Percentiles rank a stretch among this genome's conserved stretches.
Evolutionary conservation across 2,113 vertebrate genomes (phyloP).

Genomic region (Blennius ocellaris): DNA sequence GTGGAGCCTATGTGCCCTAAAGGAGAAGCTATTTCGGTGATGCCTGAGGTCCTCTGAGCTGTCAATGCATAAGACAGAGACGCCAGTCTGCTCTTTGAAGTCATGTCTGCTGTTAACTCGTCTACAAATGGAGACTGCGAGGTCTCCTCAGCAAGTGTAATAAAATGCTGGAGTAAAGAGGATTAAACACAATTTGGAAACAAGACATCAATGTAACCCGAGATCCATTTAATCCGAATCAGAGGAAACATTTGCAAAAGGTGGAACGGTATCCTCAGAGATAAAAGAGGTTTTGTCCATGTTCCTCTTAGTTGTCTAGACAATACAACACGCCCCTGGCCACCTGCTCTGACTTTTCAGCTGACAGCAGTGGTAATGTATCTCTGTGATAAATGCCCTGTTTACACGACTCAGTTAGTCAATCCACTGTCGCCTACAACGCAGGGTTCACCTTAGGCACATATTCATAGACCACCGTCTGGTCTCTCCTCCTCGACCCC

Average conservation of each 20-base stretch:
- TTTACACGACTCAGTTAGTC: conserved; percentile 66
- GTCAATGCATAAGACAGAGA: conserved; percentile 64
- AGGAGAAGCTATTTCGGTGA: conserved; percentile 73
- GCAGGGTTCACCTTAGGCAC: conserved; percentile 40
- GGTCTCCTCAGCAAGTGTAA: conserved; percentile 3
- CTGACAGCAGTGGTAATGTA: conserved; percentile 63
- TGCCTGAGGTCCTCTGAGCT: conserved; percentile 40
- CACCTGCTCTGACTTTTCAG: conserved; percentile 77
- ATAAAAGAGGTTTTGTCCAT: conserved; percentile 62
- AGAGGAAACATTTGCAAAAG: conserved; percentile 65
- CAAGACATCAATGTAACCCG: conserved; percentile 5
- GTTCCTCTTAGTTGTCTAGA: conserved; percentile 66
- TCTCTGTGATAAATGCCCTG: conserved; percentile 64
- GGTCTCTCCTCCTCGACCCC: conserved; percentile 41
- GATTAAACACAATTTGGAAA: conserved; percentile 18
- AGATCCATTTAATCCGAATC: conserved; percentile 48
- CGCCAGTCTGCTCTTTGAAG: conserved; percentile 66
- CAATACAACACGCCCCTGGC: conserved; percentile 64
- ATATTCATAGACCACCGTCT: conserved; percentile 31
- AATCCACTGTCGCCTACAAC: conserved; percentile 37
- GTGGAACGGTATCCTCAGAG: conserved; percentile 49
- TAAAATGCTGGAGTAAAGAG: not conserved
- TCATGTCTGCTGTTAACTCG: conserved; percentile 44
- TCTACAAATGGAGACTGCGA: conserved; percentile 20
- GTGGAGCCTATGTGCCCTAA: conserved; percentile 51